Evolutionary conservation across 2,113 vertebrate genomes (phyloP), one percentile per base, ranked within the genome.

Genomic region (Mirza zaza): DNA sequence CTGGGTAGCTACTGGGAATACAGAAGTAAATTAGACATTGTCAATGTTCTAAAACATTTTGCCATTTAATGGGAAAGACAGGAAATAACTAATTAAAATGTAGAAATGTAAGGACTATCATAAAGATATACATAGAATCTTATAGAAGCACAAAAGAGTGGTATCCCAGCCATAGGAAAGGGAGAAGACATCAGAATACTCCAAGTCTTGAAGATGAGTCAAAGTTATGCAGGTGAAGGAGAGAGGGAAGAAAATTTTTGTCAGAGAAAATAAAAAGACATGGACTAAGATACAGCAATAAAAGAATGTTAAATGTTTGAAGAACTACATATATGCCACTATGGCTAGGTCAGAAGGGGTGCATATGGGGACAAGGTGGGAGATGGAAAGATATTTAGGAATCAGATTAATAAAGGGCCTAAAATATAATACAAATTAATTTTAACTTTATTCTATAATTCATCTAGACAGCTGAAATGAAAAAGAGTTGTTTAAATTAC

Each of bases 11-110:
- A 77, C 50, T 86, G 55, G 20, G 14, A 83, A 42, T 79, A 48
- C 10, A 65, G 75, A 63, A 25, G 45, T 85, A 89, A n/a, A 84
- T 34, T 68, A 68, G 48, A 84, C 23, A 57, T 61, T 15, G 45
- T 67, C 39, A 65, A 4, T 77, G 10, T 87, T 32, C 52, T 70
- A 21, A 77, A 76, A 94, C 61, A 55, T 63, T 70, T 76, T 88
- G 48, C 12, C 6, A 8, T 73, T 84, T 71, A 92, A 85, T 89
- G 13, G 52, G 36, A 17, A 71, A 92, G 50, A 73, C 25, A 48
- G 55, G 9, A 89, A 63, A 89, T 91, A 92, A 73, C 6, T 77
- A 45, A 89, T 65, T 79, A 71, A 79, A 96, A 65, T 87, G 25
- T 27, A 61, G 70, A 88, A 83, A 55, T 70, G 3, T 71, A 92